Conservation (phyloP, 2,797 vertebrate genomes). For the Pogonophryne albipinna region DNA sequence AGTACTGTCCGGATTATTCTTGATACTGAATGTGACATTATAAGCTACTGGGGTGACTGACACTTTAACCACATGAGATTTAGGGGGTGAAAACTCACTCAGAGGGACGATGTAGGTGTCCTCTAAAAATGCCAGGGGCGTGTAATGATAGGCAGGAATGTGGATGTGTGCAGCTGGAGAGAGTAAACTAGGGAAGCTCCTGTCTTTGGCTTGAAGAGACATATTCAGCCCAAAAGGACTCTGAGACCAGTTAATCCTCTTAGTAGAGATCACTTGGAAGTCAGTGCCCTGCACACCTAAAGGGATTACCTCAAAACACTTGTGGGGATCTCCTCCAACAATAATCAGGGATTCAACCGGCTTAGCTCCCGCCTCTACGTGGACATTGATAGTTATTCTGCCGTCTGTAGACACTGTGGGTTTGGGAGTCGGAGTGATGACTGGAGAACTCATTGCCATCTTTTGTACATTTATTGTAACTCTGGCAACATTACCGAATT, state of each 20-base stretch:
- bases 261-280: conserved; percentile 91
- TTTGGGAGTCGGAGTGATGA: conserved; percentile 77
- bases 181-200: conserved; percentile 81
- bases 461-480: conserved; percentile 89
- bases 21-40: conserved; percentile 89
- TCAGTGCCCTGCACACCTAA: conserved; percentile 85
- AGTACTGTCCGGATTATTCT: conserved; percentile 82
- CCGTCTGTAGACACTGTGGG: conserved; percentile 64
- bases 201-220: conserved; percentile 92
- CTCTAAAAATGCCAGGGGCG: conserved; percentile 87
- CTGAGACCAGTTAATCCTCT: conserved; percentile 90
- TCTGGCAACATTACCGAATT: conserved; percentile 91
- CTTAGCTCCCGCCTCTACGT: conserved; percentile 84
- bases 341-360: conserved; percentile 87
- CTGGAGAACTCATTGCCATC: conserved; percentile 76
- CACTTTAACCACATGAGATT: conserved; percentile 89
- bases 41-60: conserved; percentile 76
- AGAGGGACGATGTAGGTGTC: conserved; percentile 87
- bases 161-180: conserved; percentile 87
- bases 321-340: conserved; percentile 89
- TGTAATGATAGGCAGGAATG: conserved; percentile 84
- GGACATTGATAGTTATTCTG: conserved; percentile 84
- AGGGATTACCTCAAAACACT: conserved; percentile 89
- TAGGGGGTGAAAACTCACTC: conserved; percentile 92
- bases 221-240: conserved; percentile 91